Evolutionary conservation across 2,797 vertebrate species (phyloP).

Genomic region (Sebastes hopkinsi): DNA sequence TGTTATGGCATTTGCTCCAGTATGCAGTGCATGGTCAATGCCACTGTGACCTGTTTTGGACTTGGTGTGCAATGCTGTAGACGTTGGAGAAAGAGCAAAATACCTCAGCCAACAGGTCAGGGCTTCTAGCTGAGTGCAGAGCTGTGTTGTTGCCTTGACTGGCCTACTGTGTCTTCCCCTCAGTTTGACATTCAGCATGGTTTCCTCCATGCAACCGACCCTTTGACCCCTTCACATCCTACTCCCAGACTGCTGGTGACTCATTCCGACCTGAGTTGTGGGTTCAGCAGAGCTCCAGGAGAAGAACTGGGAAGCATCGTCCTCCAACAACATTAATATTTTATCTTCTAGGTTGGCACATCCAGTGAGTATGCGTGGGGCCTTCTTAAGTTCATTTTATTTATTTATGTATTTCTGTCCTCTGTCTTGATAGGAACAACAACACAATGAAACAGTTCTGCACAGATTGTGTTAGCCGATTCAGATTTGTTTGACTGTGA

Average conservation of each 20-base stretch:
- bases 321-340: conserved; percentile 57
- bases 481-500: not conserved
- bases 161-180: conserved; percentile 44
- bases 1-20: conserved; percentile 5
- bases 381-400: conserved; percentile 22
- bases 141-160: conserved; percentile 16
- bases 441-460: not conserved
- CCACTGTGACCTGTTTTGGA: conserved; percentile 20
- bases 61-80: not conserved
- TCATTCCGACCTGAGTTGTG: conserved; percentile 61
- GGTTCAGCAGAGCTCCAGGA: conserved; percentile 41
- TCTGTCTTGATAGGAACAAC: conserved; percentile 4
- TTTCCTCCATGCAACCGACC: conserved; percentile 53
- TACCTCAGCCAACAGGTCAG: conserved; percentile 24
- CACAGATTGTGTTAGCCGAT: not conserved
- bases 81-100: conserved; percentile 25
- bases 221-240: conserved; percentile 62
- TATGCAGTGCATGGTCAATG: not conserved
- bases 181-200: conserved; percentile 77
- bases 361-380: not conserved
- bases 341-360: conserved; percentile 53
- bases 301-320: conserved; percentile 22
- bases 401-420: conserved; percentile 31
- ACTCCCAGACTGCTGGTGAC: conserved; percentile 49
- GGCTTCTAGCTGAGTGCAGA: conserved; percentile 21